Percentiles rank a stretch among this genome's conserved stretches.
Evolutionary conservation across 1,140 invertebrate species (phyloP).

Genomic region (Brachystomella parvula): DNA sequence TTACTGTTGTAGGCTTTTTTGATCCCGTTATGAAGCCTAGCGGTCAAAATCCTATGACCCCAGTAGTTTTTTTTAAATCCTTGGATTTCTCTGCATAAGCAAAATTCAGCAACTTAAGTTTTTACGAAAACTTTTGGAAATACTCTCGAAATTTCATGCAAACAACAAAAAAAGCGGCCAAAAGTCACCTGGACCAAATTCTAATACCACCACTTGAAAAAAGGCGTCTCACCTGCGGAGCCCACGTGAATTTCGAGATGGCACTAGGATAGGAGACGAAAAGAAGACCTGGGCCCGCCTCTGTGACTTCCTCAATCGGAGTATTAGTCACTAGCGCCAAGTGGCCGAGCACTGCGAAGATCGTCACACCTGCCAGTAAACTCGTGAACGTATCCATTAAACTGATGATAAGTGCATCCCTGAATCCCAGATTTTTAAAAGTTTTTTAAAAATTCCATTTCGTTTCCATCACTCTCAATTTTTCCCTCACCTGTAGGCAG

Average conservation of each 20-base stretch:
- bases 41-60: too few species aligned
- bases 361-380: conserved; percentile 73
- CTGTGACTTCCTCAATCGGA: conserved; percentile 55
- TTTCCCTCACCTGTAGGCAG: conserved; percentile 62
- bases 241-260: conserved; percentile 65
- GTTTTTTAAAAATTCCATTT: too few species aligned
- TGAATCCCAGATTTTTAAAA: conserved; percentile 15
- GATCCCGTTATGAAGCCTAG: too few species aligned
- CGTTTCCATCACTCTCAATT: too few species aligned
- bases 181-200: too few species aligned
- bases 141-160: too few species aligned
- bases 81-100: too few species aligned
- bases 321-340: conserved; percentile 37
- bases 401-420: conserved; percentile 53
- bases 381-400: conserved; percentile 66
- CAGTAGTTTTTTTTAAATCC: too few species aligned
- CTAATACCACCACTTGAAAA: neutral
- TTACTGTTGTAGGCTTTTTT: too few species aligned
- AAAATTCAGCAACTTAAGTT: too few species aligned
- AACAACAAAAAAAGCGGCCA: too few species aligned
- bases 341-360: conserved; percentile 73
- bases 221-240: conserved; percentile 56
- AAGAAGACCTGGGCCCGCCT: conserved; percentile 59
- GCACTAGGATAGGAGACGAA: conserved; percentile 81
- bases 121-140: too few species aligned